Evolutionary conservation across 1,140 invertebrate species (phyloP), one percentile per base, ranked within the genome.

Genomic region (Sminthurides bifidus): DNA sequence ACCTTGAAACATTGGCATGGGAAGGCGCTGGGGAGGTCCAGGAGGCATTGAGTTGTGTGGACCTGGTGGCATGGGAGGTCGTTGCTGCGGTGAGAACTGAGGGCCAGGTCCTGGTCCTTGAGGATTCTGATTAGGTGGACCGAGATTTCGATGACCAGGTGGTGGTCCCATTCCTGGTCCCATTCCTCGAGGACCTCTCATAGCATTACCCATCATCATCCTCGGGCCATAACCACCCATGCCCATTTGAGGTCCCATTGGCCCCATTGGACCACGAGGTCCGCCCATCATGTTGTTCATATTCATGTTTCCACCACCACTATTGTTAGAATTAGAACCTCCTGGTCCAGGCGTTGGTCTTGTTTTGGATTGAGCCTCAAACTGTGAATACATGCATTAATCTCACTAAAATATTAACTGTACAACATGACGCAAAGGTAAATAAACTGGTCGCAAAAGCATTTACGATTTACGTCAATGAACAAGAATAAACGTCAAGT

Each of bases 281-380:
- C 56, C 58, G 44, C 58, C 57, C 63, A 64, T 64, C 63, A 61
- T 61, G 37, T 56, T 57, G 35, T 43, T 53, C 60, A 61, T 61
- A 21, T 55, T 49, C 53, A 56, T 58, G 21, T 52, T 58, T 31
- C 57, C 15, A 45, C 31, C 58, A 56, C 33, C 57, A 54, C 52
- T 48, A 19, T 21, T 17, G 8, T 5, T 12, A 21, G 6, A 6
- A 33, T 26, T 53, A 54, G 33, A 53, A 54, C 24, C 62, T 54
- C 31, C 63, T 53, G 44, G 54, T 17, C 53, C 66, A 26, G 82
- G 82, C 30, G 81, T 77, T 29, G 86, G 84, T 55, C 87, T 76
- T 17, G 86, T 90, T 73, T 92, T 91, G 51, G 86, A 88, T 72
- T 91, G 85, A 68, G 87, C 85, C 70, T 92, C 88, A 76, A 92